Evolutionary conservation across 2,113 vertebrate species (phyloP), one percentile per base, ranked within the genome.

Genomic region (Chionodraco myersi): DNA sequence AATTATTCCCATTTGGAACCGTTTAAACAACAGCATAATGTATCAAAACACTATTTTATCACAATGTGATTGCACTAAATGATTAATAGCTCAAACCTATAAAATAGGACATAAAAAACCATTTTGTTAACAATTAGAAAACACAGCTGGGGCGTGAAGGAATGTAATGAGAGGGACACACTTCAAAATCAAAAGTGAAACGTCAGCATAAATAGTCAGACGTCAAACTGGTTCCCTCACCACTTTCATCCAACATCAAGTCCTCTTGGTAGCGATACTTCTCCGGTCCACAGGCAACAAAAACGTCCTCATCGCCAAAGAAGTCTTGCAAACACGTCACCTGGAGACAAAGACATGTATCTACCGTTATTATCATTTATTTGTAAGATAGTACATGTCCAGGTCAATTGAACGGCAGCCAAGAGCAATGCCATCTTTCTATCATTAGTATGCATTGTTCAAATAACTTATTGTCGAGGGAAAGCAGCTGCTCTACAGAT

Each of bases 241-340:
- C 98, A 6, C 95, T 97, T 81, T 97, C 97, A 90, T 98, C 97
- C 94, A 99, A 91, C 87, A 97, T 97, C 84, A 99, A 95, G 93
- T 99, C 97, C n/a, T 98, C 97, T 84, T 99, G 97, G 87, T 98
- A 98, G 85, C 97, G 96, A 86, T 96, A 97, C 84, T 98, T 99
- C 90, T 99, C 98, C 14, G 97, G 96, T 77, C 98, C 98, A 26
- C 98, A 99, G 48, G 98, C 97, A 51, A 99, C 97, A 77, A 99
- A 99, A 70, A 97, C 96, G 83, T 99, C 98, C 64, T 99, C 97
- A 10, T 98, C 97, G 0, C 98, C 97, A 60, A 99, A 99, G 94
- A 99, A 99, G 95, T 99, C 98, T 11, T 98, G 98, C 53, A 99
- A 96, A 91, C 97, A 98, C 30, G 96, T 94, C 88, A 99, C 97